Evolutionary conservation across 2,797 vertebrate genomes (phyloP), one percentile per base, ranked within the genome.

Genomic region (Protonibea diacanthus): DNA sequence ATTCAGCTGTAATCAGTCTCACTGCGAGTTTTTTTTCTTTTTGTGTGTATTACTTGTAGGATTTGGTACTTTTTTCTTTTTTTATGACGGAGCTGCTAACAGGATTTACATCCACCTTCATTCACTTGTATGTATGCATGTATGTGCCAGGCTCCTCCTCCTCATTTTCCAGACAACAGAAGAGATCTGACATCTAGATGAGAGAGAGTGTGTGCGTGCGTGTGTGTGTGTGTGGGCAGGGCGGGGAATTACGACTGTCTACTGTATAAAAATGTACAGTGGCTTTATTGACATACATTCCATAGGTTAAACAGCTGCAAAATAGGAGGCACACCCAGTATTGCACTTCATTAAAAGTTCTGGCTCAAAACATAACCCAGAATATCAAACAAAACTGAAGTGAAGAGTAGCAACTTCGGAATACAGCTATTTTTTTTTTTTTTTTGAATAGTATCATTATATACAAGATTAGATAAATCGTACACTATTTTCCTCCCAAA

Each of bases 281-380:
- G 97, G 96, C 94, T 98, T 98, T 99, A 99, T 98, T 98, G 96
- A 99, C 97, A 98, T 98, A 99, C 97, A 99, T 99, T 99, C 97
- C 97, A 97, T 97, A 97, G 96, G 96, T 97, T 98, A 97, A 93
- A 99, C 97, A 98, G 96, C 97, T 98, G 97, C 97, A 96, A 97
- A 97, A 97, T 97, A 97, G 97, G 97, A 98, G 98, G 97, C 98
- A 99, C 98, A 97, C 98, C 97, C 96, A 98, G 97, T 99, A 99
- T 99, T 99, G 98, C 98, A 99, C 98, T 98, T 99, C 97, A 98
- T 97, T 98, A 97, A 99, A 99, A 99, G 96, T 97, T 99, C 98
- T 99, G 98, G 97, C 97, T 98, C 96, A 96, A 96, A 98, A 98
- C 97, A 96, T 97, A 98, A 98, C 96, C 97, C 97, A 98, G 96